phyloP scores from a whole-genome alignment of 2,888 invertebrate species.

The Diploptera punctata region DNA sequence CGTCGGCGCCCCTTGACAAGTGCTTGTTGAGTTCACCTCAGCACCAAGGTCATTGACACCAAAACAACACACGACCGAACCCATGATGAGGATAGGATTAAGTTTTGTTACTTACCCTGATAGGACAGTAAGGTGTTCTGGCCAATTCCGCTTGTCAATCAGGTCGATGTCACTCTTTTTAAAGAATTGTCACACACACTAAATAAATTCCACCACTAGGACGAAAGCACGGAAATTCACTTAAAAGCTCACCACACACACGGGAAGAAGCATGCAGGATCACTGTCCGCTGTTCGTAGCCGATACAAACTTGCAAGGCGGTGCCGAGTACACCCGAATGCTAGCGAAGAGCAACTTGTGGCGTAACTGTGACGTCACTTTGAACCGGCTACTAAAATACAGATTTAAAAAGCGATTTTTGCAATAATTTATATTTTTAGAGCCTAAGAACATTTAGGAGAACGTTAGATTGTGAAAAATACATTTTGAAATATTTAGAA shows the following conservation, averaged over 20 bases:
- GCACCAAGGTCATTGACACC: constrained; percentile 40
- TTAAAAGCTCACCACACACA: constrained; percentile 19
- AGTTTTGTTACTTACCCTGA: constrained; percentile 8
- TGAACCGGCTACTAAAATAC: not conserved
- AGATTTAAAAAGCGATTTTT: not conserved
- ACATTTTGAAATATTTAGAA: no score
- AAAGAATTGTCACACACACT: constrained; percentile 25
- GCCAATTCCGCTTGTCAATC: not conserved
- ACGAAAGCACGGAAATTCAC: constrained; percentile 28
- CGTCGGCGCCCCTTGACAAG: constrained; percentile 4
- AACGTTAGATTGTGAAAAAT: no score
- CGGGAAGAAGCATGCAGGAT: constrained; percentile 40
- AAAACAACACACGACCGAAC: constrained; percentile 35
- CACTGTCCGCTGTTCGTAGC: constrained; percentile 40
- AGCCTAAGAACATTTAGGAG: not conserved
- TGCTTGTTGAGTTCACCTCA: constrained; percentile 30
- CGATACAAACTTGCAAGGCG: constrained; percentile 25
- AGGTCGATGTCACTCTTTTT: constrained; percentile 32
- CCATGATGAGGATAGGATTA: not conserved
- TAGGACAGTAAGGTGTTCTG: constrained; percentile 1
- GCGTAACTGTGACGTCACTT: constrained; percentile 38
- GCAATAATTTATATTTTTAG: not conserved
- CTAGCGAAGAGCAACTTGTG: constrained; percentile 24
- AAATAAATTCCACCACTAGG: constrained; percentile 15
- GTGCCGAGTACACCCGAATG: constrained; percentile 37